Evolutionary conservation across 2,797 vertebrate genomes (phyloP), one percentile per base, ranked within the genome.

Genomic region (Sebastolobus alascanus): DNA sequence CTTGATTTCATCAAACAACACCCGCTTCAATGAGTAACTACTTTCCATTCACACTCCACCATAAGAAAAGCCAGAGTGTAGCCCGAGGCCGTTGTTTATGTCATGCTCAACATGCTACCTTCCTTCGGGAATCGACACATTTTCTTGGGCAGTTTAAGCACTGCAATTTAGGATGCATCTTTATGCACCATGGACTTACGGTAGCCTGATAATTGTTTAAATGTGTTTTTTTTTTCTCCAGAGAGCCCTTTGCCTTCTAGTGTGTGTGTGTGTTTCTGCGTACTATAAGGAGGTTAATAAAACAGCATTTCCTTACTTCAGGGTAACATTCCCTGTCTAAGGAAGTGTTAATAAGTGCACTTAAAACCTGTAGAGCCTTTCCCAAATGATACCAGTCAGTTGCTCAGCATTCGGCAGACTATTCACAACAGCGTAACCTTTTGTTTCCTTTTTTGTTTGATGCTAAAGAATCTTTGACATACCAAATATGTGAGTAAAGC

Each of bases 181-280:
- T 87, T 88, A 77, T 84, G 85, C 77, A 74, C 77, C 73, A 50
- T 73, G 68, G 84, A 89, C 37, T 82, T 90, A 93, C 84, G 84
- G 93, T 94, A 92, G 93, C 89, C 65, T 92, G 83, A 80, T 94
- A 94, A 95, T 94, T 93, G 92, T 85, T 95, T 87, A 91, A 93
- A 88, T 80, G 80, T 94, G 90, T 92, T 91, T 87, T 84, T 77
- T 77, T 43, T 46, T 46, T 33, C 86, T 87, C 73, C 67, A 54
- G 73, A 89, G 85, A 84, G 61, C 65, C 31, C 27, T 84, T 64
- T 79, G 74, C 65, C 70, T 69, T 84, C 27, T 83, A 43, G 35
- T 85, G 65, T 67, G 63, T 64, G 60, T 60, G 72, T 82, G 73
- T 69, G 63, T 84, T 68, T 82, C 73, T 88, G 75, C 79, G 59